phyloP scores from a whole-genome alignment of 1,140 invertebrate species.

The Lamellibrachia luymesi region DNA sequence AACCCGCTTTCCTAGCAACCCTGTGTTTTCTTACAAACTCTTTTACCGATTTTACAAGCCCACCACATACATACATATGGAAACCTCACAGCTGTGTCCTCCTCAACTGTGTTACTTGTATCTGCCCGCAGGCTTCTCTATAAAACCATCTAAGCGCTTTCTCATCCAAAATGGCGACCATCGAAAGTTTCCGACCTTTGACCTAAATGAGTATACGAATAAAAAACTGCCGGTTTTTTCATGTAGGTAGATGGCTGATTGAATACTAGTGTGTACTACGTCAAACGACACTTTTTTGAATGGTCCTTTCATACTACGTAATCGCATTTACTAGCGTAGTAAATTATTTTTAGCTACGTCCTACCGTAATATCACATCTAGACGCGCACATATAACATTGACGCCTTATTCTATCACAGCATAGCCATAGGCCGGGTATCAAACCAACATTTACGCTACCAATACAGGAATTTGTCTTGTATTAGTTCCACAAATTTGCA shows the following conservation, averaged over 20 bases:
- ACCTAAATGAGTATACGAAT: background rate
- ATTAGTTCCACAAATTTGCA: no score
- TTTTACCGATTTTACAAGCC: background rate
- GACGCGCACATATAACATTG: no score
- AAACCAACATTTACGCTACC: no score
- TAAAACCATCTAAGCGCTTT: background rate
- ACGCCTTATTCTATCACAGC: no score
- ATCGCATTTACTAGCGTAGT: background rate
- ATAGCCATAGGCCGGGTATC: no score
- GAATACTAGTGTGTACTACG: background rate
- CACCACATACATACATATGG: background rate
- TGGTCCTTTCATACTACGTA: background rate
- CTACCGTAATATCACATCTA: no score
- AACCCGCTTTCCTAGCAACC: background rate
- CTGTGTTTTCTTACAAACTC: background rate
- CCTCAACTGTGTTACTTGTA: background rate
- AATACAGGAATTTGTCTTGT: no score
- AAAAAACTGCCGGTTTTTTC: background rate
- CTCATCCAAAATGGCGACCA: background rate
- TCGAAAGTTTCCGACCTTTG: background rate
- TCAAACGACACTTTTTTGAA: background rate
- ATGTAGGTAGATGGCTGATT: background rate
- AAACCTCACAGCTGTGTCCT: background rate
- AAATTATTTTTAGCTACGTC: background rate
- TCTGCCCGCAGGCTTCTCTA: background rate